Evolutionary conservation across 2,797 vertebrate species (phyloP).

Genomic region (Numenius phaeopus): DNA sequence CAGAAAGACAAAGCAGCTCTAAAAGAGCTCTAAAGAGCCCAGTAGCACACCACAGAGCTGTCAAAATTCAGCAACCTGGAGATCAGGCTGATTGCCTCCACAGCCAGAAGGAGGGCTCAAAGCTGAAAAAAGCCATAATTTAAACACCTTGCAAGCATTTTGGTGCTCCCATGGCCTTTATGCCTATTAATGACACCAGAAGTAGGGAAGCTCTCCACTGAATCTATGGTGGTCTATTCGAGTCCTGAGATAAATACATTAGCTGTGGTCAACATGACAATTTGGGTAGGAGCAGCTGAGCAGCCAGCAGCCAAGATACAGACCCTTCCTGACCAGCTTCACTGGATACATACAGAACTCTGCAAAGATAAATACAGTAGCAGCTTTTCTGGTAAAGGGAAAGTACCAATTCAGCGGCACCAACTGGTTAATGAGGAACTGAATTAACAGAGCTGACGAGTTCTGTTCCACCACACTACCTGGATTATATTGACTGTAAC

Average conservation of each 20-base stretch:
- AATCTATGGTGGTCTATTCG: neutral
- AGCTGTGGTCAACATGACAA: neutral
- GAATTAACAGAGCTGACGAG: neutral
- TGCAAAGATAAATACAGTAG: neutral
- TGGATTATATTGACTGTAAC: neutral
- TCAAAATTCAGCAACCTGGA: neutral
- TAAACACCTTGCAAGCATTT: neutral
- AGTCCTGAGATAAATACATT: neutral
- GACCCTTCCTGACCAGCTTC: neutral
- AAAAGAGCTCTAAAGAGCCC: neutral
- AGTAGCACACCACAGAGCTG: neutral
- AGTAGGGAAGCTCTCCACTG: neutral
- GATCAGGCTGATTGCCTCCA: neutral
- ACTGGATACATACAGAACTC: neutral
- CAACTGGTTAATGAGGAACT: neutral
- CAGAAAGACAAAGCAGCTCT: neutral
- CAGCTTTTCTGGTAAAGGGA: neutral
- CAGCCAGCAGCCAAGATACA: neutral
- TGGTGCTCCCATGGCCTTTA: neutral
- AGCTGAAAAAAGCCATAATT: neutral
- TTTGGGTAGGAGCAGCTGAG: neutral
- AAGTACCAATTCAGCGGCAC: neutral
- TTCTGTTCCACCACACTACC: neutral
- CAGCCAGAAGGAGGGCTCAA: neutral
- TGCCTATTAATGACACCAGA: neutral